Evolutionary conservation across 92 coral and sea anemone genomes (phyloP).

Genomic region (Phenganax marumi): DNA sequence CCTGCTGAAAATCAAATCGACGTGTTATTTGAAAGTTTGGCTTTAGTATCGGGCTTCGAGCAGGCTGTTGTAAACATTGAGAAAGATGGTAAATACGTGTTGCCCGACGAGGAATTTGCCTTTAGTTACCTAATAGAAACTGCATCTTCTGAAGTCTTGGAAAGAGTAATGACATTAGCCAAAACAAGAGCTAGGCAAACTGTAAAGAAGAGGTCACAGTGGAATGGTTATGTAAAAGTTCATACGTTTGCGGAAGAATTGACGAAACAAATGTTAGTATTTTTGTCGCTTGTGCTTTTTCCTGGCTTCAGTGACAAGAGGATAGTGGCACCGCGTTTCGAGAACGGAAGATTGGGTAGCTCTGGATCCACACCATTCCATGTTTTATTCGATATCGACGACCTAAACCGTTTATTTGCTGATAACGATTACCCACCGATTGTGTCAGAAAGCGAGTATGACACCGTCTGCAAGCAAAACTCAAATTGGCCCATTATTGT

Average conservation of each 20-base stretch:
- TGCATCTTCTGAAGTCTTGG: neutral
- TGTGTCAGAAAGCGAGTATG: conserved; percentile 1
- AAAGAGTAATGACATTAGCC: neutral
- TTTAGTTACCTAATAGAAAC: neutral
- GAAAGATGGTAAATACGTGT: neutral
- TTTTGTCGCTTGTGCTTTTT: neutral
- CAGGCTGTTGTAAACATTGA: neutral
- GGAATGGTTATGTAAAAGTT: neutral
- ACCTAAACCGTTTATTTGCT: neutral
- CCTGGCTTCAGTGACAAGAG: neutral
- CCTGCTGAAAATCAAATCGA: neutral
- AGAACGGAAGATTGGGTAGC: neutral
- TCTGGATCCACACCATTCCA: neutral
- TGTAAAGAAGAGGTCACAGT: neutral
- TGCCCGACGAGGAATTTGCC: neutral
- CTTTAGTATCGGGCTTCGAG: neutral
- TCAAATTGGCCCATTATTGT: neutral
- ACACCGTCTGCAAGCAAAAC: neutral
- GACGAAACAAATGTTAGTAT: neutral
- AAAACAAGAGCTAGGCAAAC: neutral
- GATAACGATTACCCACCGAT: neutral
- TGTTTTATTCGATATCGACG: neutral
- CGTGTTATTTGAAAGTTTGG: neutral
- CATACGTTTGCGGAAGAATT: conserved; percentile 11
- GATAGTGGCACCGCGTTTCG: conserved; percentile 2